Base-by-base conservation (phyloP, 2,113 vertebrate species). In the Melanostigma gelatinosum region DNA sequence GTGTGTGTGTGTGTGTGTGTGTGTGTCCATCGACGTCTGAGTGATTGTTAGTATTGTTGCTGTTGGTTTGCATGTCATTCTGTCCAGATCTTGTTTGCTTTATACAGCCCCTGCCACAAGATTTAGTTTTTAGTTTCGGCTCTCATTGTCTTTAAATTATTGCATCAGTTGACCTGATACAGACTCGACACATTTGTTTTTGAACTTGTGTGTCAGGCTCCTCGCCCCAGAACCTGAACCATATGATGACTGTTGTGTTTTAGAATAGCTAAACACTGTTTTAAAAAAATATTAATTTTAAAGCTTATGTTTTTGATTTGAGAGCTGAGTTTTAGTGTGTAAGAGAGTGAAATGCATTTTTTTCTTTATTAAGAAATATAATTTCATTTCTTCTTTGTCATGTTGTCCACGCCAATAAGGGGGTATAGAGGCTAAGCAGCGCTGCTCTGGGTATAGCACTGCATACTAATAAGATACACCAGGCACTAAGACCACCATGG, bases 161-260 rank as follows among this genome's bases (percentile, higher is more conserved):
- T 92, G 86, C 79, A 92, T 95, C 94, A 94, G 93, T 96, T 96
- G 95, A 95, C 74, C 94, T 95, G 93, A 95, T 93, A 57, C 87
- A 82, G 79, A 75, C 24, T 63, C 77, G 65, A 82, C 75, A 66
- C 73, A 46, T 77, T 40, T 24, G 1, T 81, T 71, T 81, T 22
- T 67, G 24, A 68, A 73, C 71, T 75, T 68, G 24, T 77, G 9
- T 67, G 63, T 88, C 77, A 67, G 84, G 55, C 81, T 87, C 80
- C 65, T 75, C 78, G 85, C 69, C 72, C 79, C 73, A 73, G 65
- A 84, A 87, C 58, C 36, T 57, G 24, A 85, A 82, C 72, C 54
- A 63, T 61, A 36, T 16, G 16, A 62, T 24, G 27, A 76, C 72
- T 16, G 3, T 60, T 72, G 36, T 74, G 67, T 91, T 78, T 88